Evolutionary conservation across 2,797 vertebrate genomes (phyloP), one percentile per base, ranked within the genome.

Genomic region (Yasuhikotakia modesta): DNA sequence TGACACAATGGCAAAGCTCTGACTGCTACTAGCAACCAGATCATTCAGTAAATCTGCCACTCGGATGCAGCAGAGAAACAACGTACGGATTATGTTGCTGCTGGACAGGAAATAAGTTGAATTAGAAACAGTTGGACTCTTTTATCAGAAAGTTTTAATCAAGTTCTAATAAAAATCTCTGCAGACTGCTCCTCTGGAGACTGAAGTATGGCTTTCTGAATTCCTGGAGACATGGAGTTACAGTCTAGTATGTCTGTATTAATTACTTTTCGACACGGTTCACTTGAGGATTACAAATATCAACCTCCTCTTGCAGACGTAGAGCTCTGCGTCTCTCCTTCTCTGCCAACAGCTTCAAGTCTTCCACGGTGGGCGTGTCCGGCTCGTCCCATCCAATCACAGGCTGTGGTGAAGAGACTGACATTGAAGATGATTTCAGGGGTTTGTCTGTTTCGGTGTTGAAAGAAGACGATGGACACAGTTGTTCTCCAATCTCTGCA

Each of bases 271-370:
- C 6, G 46, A 66, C 63, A 66, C 50, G 70, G 70, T 79, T 76
- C 32, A 57, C 73, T 76, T 76, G 73, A 77, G 69, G 64, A 61
- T 73, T 67, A 60, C 66, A 65, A 55, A 64, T 32, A 22, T 57
- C 45, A 73, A 86, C 86, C 90, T 87, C 78, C 14, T 75, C 73
- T 32, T 88, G 82, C 39, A 73, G 73, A 71, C 73, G 71, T 8
- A 88, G 76, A 6, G 81, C 80, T 16, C 46, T 67, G 19, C 73
- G 52, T 66, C 67, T 84, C 45, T 87, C 85, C 71, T 84, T 65
- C 5, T 60, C 71, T 30, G 68, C 77, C 79, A 66, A 10, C 32
- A 27, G 39, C 39, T 64, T 66, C 14, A 82, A 60, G n/a, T 55
- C 82, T 30, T 78, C 70, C 60, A 65, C 11, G 61, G 55, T 39